phyloP scores from a whole-genome alignment of 2,888 invertebrate species.

The Xanthorhoe spadicearia region DNA sequence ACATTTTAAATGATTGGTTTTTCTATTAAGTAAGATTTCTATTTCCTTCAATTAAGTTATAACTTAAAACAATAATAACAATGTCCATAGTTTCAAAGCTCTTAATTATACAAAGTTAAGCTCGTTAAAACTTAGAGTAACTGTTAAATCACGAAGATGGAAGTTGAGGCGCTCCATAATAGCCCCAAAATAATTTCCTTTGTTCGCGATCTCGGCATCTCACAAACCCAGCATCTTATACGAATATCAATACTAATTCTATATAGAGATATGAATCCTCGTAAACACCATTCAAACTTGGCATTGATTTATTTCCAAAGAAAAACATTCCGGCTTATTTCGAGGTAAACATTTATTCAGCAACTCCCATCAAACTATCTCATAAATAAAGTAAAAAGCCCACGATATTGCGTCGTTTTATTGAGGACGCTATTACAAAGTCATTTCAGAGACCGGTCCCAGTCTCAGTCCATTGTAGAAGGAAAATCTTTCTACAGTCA shows the following conservation, averaged over 20 bases:
- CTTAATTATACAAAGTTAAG: constrained; percentile 59
- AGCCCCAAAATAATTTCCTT: constrained; percentile 48
- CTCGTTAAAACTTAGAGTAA: constrained; percentile 67
- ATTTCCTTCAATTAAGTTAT: constrained; percentile 22
- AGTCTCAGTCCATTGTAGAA: constrained; percentile 82
- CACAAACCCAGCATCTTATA: constrained; percentile 22
- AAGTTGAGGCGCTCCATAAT: constrained; percentile 58
- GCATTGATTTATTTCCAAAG: constrained; percentile 37
- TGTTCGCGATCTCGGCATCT: constrained; percentile 26
- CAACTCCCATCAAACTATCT: constrained; percentile 58
- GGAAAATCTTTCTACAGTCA: constrained; percentile 85
- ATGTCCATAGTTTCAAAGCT: constrained; percentile 47
- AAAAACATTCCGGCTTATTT: constrained; percentile 39
- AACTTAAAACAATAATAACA: constrained; percentile 33
- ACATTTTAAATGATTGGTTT: neutral
- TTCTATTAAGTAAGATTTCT: neutral
- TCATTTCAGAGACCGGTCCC: constrained; percentile 77
- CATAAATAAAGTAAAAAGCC: constrained; percentile 74
- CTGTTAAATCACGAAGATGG: constrained; percentile 62
- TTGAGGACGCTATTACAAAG: constrained; percentile 81
- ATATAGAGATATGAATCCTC: constrained; percentile 19
- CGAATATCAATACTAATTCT: constrained; percentile 26
- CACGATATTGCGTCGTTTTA: constrained; percentile 76
- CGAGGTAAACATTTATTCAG: constrained; percentile 54
- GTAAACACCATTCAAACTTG: constrained; percentile 38